Percentiles rank a stretch among this genome's conserved stretches.
Evolutionary conservation across 2,797 vertebrate species (phyloP).

Genomic region (Meriones psammophilus): DNA sequence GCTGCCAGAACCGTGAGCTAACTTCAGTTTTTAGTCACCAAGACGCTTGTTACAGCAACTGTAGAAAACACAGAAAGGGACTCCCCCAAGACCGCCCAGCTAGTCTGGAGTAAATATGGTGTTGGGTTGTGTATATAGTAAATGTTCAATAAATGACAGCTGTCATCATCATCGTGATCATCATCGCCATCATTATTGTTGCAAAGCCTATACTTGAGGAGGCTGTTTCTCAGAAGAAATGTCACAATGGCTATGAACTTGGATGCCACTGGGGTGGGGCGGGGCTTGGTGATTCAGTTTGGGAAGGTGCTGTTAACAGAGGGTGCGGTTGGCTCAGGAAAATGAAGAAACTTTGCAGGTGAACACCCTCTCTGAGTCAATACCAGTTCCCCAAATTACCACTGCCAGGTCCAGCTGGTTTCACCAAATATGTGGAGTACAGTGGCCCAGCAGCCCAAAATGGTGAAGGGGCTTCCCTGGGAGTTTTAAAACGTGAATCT

Average conservation of each 20-base stretch:
- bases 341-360: slow-evolving; percentile 2
- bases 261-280: background rate
- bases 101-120: background rate
- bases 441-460: background rate
- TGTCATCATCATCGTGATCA: background rate
- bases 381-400: background rate
- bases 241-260: background rate
- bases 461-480: background rate
- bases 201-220: background rate
- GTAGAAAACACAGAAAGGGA: background rate
- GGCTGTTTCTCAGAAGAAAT: background rate
- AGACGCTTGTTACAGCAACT: background rate
- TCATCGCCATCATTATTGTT: background rate
- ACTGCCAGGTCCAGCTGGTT: background rate
- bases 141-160: background rate
- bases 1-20: background rate
- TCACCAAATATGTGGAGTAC: background rate
- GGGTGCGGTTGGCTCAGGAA: slow-evolving; percentile 57
- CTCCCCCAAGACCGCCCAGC: background rate
- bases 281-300: slow-evolving; percentile 54
- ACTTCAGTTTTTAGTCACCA: background rate
- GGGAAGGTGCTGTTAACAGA: slow-evolving; percentile 35
- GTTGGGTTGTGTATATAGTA: background rate
- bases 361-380: slow-evolving; percentile 23
- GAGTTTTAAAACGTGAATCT: background rate